Evolutionary conservation across 2,113 vertebrate genomes (phyloP).

Genomic region (Poicephalus gulielmi): DNA sequence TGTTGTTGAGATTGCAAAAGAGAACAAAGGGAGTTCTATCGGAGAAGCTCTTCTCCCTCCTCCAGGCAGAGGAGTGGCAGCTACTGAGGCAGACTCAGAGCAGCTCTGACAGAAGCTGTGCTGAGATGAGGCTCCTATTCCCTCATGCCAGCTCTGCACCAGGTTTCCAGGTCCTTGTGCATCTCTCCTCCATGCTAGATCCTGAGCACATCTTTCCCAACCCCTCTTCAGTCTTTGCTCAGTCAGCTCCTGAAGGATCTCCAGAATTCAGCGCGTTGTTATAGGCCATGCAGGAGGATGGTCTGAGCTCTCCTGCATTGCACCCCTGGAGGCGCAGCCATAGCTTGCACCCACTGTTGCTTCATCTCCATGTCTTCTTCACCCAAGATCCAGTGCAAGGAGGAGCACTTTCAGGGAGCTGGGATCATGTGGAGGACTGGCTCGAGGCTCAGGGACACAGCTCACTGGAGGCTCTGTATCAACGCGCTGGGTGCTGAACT

Average conservation of each 20-base stretch:
- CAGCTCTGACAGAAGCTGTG: not conserved
- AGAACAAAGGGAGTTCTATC: constrained; percentile 8
- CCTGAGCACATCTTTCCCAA: accelerated
- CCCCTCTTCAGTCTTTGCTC: not conserved
- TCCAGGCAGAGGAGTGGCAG: not conserved
- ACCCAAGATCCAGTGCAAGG: not conserved
- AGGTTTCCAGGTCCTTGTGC: not conserved
- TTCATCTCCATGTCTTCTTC: not conserved
- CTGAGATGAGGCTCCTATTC: not conserved
- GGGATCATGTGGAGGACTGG: accelerated
- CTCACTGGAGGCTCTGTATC: too few relatives aligned
- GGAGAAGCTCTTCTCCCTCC: not conserved
- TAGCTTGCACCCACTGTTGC: not conserved
- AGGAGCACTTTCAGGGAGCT: not conserved
- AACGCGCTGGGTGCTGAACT: too few relatives aligned
- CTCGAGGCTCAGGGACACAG: too few relatives aligned
- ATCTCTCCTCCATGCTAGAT: accelerated
- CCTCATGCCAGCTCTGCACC: not conserved
- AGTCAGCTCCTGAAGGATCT: not conserved
- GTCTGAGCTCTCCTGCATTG: not conserved
- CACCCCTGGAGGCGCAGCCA: not conserved
- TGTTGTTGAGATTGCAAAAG: not conserved
- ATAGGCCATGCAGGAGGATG: not conserved
- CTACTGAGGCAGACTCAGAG: not conserved
- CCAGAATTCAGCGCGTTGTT: accelerated